Conservation (phyloP, 2,888 invertebrate genomes). For the Andrena bucephala region DNA sequence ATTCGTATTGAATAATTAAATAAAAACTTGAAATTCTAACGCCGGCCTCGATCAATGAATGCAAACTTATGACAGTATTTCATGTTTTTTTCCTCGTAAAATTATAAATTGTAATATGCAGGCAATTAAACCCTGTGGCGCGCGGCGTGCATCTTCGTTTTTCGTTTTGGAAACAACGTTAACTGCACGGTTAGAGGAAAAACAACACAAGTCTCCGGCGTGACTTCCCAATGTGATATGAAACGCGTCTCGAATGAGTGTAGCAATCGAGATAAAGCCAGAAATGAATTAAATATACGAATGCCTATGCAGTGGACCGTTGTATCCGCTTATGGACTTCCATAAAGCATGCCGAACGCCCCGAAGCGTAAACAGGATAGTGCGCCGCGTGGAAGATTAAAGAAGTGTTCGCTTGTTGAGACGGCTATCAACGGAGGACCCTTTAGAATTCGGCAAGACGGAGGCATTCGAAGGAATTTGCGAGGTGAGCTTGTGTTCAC, state of each 20-base stretch:
- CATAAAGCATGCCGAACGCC: slow-evolving; percentile 63
- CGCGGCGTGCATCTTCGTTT: neutral
- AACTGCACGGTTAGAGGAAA: slow-evolving; percentile 49
- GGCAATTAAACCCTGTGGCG: slow-evolving; percentile 12
- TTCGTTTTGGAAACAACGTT: slow-evolving; percentile 20
- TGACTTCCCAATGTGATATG: slow-evolving; percentile 39
- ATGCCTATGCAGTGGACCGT: slow-evolving; percentile 66
- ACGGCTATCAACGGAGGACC: slow-evolving; percentile 16
- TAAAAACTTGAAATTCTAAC: slow-evolving; percentile 45
- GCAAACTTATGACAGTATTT: neutral
- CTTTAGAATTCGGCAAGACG: slow-evolving; percentile 11
- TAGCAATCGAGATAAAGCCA: slow-evolving; percentile 49
- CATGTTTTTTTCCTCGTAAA: neutral
- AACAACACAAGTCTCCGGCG: slow-evolving; percentile 29
- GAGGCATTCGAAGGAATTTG: slow-evolving; percentile 28
- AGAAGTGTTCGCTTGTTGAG: slow-evolving; percentile 31
- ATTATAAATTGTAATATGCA: slow-evolving; percentile 1
- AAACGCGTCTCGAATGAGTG: slow-evolving; percentile 39
- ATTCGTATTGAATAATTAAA: slow-evolving; percentile 60
- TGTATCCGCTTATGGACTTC: slow-evolving; percentile 69
- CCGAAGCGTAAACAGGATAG: slow-evolving; percentile 60
- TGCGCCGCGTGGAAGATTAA: slow-evolving; percentile 37
- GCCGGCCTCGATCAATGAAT: neutral
- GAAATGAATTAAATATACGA: slow-evolving; percentile 70
- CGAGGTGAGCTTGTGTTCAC: slow-evolving; percentile 18